Conservation (phyloP, 1,140 invertebrate genomes). For the Apolygus lucorum region DNA sequence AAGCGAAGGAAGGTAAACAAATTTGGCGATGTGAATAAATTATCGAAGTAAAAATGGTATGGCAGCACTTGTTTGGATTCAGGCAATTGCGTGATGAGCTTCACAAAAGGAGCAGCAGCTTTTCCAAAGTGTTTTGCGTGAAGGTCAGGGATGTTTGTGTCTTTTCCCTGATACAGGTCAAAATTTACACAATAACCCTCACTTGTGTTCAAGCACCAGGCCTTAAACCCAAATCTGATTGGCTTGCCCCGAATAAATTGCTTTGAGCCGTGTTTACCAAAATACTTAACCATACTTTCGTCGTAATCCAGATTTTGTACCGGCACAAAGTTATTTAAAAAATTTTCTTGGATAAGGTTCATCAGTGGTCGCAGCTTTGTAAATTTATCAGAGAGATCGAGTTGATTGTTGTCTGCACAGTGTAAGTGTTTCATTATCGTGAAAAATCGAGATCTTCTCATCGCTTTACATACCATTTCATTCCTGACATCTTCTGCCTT, state of each 20-base stretch:
- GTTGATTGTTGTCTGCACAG: neutral
- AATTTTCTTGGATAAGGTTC: too few species aligned
- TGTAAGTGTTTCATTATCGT: neutral
- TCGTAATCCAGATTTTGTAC: neutral
- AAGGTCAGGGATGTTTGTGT: too few species aligned
- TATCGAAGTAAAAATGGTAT: too few species aligned
- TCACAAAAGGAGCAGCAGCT: too few species aligned
- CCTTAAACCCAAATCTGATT: neutral
- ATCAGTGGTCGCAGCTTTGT: neutral
- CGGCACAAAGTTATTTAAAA: neutral
- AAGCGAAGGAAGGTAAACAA: too few species aligned
- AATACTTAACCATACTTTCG: neutral
- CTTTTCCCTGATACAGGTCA: neutral
- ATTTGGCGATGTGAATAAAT: too few species aligned
- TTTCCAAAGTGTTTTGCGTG: too few species aligned
- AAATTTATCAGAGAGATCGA: neutral
- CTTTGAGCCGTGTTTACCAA: neutral
- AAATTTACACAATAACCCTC: neutral
- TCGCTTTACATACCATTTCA: neutral
- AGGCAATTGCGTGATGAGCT: too few species aligned
- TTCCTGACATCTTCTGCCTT: neutral
- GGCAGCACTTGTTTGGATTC: too few species aligned
- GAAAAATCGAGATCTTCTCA: neutral
- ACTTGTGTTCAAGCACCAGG: too few species aligned
- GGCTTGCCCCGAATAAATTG: neutral